Conservation (phyloP, 2,888 invertebrate species). For the Dimorphilus gyrociliatus region DNA sequence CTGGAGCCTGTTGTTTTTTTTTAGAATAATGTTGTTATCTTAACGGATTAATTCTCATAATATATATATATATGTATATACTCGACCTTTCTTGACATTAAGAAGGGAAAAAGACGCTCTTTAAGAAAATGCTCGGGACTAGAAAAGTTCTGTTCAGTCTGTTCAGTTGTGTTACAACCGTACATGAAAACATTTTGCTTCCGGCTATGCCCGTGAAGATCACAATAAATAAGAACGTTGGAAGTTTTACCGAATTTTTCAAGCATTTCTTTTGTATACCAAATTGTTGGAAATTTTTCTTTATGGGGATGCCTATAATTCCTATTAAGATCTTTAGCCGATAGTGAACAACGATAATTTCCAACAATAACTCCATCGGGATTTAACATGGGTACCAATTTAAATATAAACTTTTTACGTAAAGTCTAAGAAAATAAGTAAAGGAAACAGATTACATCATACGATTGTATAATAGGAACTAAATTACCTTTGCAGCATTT, state of each 20-base stretch:
- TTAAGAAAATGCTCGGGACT: conserved; percentile 23
- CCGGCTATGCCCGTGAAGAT: conserved; percentile 35
- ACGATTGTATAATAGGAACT: too few species aligned
- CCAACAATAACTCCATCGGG: conserved; percentile 38
- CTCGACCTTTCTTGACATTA: conserved; percentile 34
- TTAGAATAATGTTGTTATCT: too few species aligned
- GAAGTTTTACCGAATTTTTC: conserved; percentile 14
- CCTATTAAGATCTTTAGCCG: conserved; percentile 31
- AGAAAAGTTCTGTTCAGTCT: not conserved
- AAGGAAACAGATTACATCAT: too few species aligned
- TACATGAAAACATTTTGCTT: conserved; percentile 38
- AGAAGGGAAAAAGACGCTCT: conserved; percentile 33
- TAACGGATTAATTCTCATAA: too few species aligned
- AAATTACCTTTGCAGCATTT: conserved; percentile 19
- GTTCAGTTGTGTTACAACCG: conserved; percentile 26
- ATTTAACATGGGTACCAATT: conserved; percentile 36
- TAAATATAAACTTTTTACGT: conserved; percentile 28
- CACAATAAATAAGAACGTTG: conserved; percentile 33
- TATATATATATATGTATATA: too few species aligned
- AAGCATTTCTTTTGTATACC: conserved; percentile 28
- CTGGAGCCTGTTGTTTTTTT: conserved; percentile 34
- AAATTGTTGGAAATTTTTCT: conserved; percentile 33
- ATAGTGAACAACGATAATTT: conserved; percentile 31
- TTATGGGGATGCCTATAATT: conserved; percentile 33
- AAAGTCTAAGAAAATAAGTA: too few species aligned